Evolutionary conservation across 2,888 invertebrate genomes (phyloP), one percentile per base, ranked within the genome.

Genomic region (Sialis lutaria): DNA sequence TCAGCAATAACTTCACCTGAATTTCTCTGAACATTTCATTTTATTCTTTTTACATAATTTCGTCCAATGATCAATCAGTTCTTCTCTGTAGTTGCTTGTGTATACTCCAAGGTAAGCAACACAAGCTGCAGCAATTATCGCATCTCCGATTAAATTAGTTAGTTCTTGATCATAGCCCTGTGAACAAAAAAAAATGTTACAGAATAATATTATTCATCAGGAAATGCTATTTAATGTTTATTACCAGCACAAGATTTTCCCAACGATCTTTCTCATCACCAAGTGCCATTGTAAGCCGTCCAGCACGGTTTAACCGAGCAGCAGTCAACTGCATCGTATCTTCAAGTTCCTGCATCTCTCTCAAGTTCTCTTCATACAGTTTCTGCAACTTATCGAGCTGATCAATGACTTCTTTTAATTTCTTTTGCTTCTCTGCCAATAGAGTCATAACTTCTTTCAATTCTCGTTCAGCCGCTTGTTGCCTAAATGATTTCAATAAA

Each of bases 31-130:
- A 1, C 83, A 79, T 0, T 84, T 80, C 55, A 92, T 84, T 42
- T 73, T 65, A 4, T 79, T 67, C 13, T 72, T 67, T 6, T 64
- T 64, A 56, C 88, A 87, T 50, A 76, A 70, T 0, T 58, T 52
- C 7, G 83, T 70, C 92, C 92, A 92, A 46, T 68, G 60, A 0
- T 60, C 49, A 8, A 82, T 72, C 32, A 91, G 69, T 50, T 79
- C 74, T 45, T 73, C 73, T 4, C 88, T 71, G 59, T 82, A 88
- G 47, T 63, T 67, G 42, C 75, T 71, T 0, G 91, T 89, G 59
- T 92, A 95, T 2, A 91, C 89, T 0, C 93, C 95, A 42, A 92
- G 72, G 65, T 95, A 95, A 1, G 92, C 90, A 39, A 95, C 82
- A 53, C 83, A 85, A 3, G 84, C 87, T 0, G 92, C 81, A 0